Evolutionary conservation across 2,888 invertebrate species (phyloP), one percentile per base, ranked within the genome.

Genomic region (Pyrgus malvae): DNA sequence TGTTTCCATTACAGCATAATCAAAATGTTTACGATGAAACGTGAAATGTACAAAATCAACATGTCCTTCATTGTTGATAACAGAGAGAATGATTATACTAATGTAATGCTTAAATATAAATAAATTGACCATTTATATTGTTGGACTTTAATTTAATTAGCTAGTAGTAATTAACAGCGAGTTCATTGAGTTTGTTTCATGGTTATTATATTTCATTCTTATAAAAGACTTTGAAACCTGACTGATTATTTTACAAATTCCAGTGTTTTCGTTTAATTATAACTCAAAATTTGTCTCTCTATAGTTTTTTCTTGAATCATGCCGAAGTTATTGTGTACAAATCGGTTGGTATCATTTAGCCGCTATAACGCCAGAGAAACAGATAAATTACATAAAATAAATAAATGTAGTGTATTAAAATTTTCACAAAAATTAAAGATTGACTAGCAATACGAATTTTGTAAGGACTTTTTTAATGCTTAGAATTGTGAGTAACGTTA

Each of bases 111-210:
- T 81, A 79, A 70, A 23, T 74, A 71, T 71, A 68, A 68, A 77
- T 74, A 69, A 71, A 67, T 80, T 82, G 75, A 74, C 70, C 77
- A 78, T 72, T 69, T 72, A 74, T 73, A 64, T 74, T 69, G 75
- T 78, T 80, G 72, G 72, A 76, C 60, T 74, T 75, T 74, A 69
- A 68, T 72, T 64, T 68, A 66, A 61, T 72, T 68, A 19, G 71
- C 55, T 63, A 61, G 53, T 68, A 67, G 61, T 68, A n/a, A 50
- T 17, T 41, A 65, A 55, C 68, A 66, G 69, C 67, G 65, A 70
- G 67, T 65, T 59, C 57, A 58, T 60, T 63, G 29, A 37, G 37
- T 51, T 50, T 35, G 33, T 56, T 48, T 56, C 40, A 25, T 42
- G 11, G 46, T 42, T 27, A 35, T 49, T 45, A 29, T 27, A 29